Evolutionary conservation across 2,797 vertebrate species (phyloP), one percentile per base, ranked within the genome.

Genomic region (Xyrichtys novacula): DNA sequence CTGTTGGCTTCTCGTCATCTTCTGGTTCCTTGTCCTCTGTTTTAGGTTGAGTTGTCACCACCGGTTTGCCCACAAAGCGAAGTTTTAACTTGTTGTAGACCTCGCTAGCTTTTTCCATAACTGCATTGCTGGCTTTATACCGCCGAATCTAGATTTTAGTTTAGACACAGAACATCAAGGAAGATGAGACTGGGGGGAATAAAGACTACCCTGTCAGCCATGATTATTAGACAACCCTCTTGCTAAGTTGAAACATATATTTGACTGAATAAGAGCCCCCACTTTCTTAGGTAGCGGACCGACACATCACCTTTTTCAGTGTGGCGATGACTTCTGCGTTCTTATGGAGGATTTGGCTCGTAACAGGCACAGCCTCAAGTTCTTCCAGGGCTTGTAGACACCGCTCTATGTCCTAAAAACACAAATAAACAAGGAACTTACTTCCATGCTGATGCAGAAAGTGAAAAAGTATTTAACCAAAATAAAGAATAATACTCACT

Each of bases 301-400:
- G n/a, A 29, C 31, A 40, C 62, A 1, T 11, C 40, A 98, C 97
- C 96, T 99, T 99, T 70, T 99, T 99, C 59, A 99, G 91, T 0
- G 97, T 99, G 31, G 97, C 96, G 71, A 99, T 98, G 55, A 99
- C 95, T 0, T 98, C 97, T 0, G 97, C 96, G 66, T 99, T 98
- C 89, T 97, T 99, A 83, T 99, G 98, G 14, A 99, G 94, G 72
- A 98, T 97, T 76, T 98, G 96, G 50, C 96, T 98, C 47, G 97
- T 99, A 88, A 99, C 96, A 15, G 96, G 97, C 29, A 99, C 92
- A 0, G 92, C 92, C 38, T 95, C 95, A 11, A 99, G 93, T 84
- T 98, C 96, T 65, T 95, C 95, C 5, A 99, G 91, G 0, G 97
- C 97, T 15, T 92, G 94, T 81, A 99, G 92, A 89, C 98, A 99